phyloP scores from a whole-genome alignment of 2,888 invertebrate genomes.

The Spialia ferax region DNA sequence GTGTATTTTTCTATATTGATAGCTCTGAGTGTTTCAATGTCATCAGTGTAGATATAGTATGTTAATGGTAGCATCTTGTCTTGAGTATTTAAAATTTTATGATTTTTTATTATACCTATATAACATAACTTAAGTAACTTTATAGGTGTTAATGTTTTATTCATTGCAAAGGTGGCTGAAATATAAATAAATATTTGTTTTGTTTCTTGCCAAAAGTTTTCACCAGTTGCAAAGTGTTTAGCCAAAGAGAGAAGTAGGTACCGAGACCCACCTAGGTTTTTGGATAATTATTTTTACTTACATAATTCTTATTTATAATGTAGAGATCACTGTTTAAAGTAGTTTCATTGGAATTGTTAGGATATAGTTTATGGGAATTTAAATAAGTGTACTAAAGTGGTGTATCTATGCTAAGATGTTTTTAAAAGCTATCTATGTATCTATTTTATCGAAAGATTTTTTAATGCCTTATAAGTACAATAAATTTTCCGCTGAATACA shows the following conservation, averaged over 20 bases:
- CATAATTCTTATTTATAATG: no score
- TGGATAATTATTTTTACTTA: slow-evolving; percentile 20
- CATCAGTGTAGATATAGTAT: background rate
- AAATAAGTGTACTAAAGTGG: no score
- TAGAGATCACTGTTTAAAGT: no score
- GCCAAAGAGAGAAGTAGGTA: slow-evolving; percentile 62
- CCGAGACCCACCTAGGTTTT: slow-evolving; percentile 53
- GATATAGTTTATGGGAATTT: no score
- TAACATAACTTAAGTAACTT: background rate
- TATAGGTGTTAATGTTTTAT: background rate
- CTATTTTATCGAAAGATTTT: no score
- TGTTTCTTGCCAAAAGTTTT: slow-evolving; percentile 46
- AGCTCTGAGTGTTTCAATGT: background rate
- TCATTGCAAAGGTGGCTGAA: background rate
- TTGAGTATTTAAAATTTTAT: background rate
- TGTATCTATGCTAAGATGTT: no score
- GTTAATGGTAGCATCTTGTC: background rate
- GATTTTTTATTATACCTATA: background rate
- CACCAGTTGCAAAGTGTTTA: slow-evolving; percentile 47
- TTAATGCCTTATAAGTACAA: no score
- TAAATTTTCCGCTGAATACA: no score
- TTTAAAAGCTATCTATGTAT: no score
- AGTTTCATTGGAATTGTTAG: no score
- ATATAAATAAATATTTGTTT: slow-evolving; percentile 12
- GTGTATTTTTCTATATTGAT: background rate